Percentiles rank a stretch among this genome's conserved stretches.
Evolutionary conservation across 1,140 invertebrate species (phyloP).

Genomic region (Nasonia giraulti): DNA sequence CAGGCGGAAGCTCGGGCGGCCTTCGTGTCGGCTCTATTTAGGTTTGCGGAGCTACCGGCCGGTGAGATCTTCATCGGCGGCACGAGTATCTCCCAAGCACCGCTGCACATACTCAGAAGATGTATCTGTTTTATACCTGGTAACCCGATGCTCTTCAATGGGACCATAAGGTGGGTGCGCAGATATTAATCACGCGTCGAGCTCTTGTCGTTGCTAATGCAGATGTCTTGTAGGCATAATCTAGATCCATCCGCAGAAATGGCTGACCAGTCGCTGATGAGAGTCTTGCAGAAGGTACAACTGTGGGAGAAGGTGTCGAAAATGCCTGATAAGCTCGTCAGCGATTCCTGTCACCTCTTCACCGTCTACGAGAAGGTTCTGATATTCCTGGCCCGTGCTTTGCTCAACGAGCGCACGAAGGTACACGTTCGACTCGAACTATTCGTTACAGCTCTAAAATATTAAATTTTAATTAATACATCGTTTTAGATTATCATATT

Average conservation of each 20-base stretch:
- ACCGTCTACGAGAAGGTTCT: constrained; percentile 54
- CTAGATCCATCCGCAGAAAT: constrained; percentile 52
- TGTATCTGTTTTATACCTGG: constrained; percentile 55
- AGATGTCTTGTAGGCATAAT: constrained; percentile 48
- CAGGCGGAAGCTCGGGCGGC: constrained; percentile 42
- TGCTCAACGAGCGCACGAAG: constrained; percentile 53
- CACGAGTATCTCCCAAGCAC: constrained; percentile 52
- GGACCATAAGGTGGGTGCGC: constrained; percentile 50
- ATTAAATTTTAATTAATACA: neutral
- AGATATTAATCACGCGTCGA: neutral
- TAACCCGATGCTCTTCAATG: constrained; percentile 55
- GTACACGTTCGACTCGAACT: constrained; percentile 32
- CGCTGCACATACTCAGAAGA: constrained; percentile 51
- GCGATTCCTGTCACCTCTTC: constrained; percentile 52
- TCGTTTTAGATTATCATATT: constrained; percentile 34
- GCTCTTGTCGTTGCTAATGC: neutral
- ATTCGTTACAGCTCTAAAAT: neutral
- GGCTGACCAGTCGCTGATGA: constrained; percentile 52
- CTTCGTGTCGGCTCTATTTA: constrained; percentile 55
- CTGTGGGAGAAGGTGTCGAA: constrained; percentile 58
- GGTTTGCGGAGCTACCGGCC: constrained; percentile 55
- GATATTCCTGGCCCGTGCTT: constrained; percentile 55
- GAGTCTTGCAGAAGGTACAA: constrained; percentile 54
- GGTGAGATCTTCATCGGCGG: constrained; percentile 56
- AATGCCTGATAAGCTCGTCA: constrained; percentile 53